A percentile compares a stretch with the other conserved stretches of the same genome.
Evolutionary conservation across 2,888 invertebrate species (phyloP).

Genomic region (Creontiades dilutus): DNA sequence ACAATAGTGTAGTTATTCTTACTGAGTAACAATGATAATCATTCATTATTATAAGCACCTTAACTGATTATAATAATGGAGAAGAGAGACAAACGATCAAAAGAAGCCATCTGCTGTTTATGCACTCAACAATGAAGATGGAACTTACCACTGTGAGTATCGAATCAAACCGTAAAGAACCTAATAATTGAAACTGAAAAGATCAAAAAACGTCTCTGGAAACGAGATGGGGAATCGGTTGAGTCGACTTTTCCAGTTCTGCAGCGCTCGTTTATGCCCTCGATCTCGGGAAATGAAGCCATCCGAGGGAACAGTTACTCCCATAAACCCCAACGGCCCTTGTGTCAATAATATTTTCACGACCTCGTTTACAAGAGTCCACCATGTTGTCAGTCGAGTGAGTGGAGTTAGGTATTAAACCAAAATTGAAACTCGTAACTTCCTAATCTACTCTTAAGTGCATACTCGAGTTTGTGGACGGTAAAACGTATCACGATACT

Average conservation of each 20-base stretch:
- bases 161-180: too few species aligned
- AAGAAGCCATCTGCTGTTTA: not conserved
- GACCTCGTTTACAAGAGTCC: conserved; percentile 3
- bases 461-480: not conserved
- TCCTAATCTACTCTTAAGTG: conserved; percentile 4
- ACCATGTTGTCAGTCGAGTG: conserved; percentile 1
- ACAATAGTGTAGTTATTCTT: too few species aligned
- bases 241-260: not conserved
- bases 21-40: too few species aligned
- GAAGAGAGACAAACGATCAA: too few species aligned
- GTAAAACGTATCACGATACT: too few species aligned
- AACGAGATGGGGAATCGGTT: not conserved
- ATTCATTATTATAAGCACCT: too few species aligned
- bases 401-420: conserved; percentile 1
- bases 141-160: too few species aligned
- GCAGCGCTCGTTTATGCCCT: not conserved
- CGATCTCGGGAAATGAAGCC: conserved; percentile 12
- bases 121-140: not conserved
- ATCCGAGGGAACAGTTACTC: conserved; percentile 9
- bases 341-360: conserved; percentile 32
- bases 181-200: not conserved
- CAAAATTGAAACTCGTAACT: conserved; percentile 5
- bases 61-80: too few species aligned
- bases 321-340: conserved; percentile 20
- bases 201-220: not conserved